phyloP scores from a whole-genome alignment of 2,888 invertebrate species.

The Petrophora chlorosata region DNA sequence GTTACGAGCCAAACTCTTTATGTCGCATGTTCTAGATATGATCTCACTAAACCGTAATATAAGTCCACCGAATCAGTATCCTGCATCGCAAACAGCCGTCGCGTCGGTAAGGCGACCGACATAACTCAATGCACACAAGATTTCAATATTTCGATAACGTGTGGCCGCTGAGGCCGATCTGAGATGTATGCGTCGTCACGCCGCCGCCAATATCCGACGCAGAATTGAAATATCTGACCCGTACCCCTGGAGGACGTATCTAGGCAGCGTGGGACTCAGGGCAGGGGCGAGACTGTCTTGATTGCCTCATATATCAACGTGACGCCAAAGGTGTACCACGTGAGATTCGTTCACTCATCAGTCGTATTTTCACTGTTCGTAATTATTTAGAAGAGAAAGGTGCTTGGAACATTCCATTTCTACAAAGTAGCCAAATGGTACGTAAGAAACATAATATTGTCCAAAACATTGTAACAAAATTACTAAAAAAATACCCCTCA shows the following conservation, averaged over 20 bases:
- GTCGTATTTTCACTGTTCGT: too few species aligned
- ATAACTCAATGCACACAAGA: slow-evolving; percentile 67
- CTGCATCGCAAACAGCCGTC: slow-evolving; percentile 42
- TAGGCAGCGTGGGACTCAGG: slow-evolving; percentile 11
- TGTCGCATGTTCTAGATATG: slow-evolving; percentile 13
- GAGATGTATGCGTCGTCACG: slow-evolving; percentile 81
- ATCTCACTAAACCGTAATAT: slow-evolving; percentile 25
- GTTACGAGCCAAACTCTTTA: neutral
- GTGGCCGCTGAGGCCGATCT: slow-evolving; percentile 57
- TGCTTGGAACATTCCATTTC: too few species aligned
- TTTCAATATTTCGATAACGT: slow-evolving; percentile 77
- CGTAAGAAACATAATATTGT: too few species aligned
- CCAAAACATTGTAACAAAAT: too few species aligned
- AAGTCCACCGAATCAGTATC: slow-evolving; percentile 37
- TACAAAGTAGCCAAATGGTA: too few species aligned
- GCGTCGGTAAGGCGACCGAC: slow-evolving; percentile 52
- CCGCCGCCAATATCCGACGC: slow-evolving; percentile 78
- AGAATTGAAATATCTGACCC: slow-evolving; percentile 83
- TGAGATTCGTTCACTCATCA: too few species aligned
- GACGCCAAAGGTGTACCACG: too few species aligned
- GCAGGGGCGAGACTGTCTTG: slow-evolving; percentile 1
- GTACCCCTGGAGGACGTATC: slow-evolving; percentile 39
- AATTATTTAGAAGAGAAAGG: too few species aligned
- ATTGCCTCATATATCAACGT: too few species aligned
- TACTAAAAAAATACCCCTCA: too few species aligned